These are phyloP conservation scores for Ecliptopera silaceata DNA, from an alignment of 2,888 invertebrate genomes.

Conservation along the genomic window DNA sequence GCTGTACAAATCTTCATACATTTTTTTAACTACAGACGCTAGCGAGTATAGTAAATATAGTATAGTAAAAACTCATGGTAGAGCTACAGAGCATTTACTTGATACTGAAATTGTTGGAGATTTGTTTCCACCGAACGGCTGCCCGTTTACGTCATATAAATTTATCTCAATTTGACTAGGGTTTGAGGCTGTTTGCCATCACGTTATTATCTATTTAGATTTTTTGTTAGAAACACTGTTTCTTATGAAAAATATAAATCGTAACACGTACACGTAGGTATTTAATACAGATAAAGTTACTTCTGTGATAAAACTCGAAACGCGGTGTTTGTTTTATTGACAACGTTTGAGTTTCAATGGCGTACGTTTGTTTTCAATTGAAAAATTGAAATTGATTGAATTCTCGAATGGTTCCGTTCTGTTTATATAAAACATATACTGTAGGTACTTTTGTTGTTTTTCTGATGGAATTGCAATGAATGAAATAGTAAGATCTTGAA, in stretches of 20 bases:
- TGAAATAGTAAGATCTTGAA: too few relatives aligned
- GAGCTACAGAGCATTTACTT: too few relatives aligned
- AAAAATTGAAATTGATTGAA: not conserved
- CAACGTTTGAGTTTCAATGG: not conserved
- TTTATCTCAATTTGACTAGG: not conserved
- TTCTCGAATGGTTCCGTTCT: not conserved
- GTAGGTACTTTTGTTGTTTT: not conserved
- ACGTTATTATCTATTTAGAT: not conserved
- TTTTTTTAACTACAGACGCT: too few relatives aligned
- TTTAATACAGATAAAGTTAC: too few relatives aligned
- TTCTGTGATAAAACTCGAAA: not conserved
- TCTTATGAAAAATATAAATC: not conserved
- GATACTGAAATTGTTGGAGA: slow-evolving; percentile 46
- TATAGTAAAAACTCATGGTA: too few relatives aligned
- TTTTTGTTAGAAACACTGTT: not conserved
- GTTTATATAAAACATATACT: not conserved
- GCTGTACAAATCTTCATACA: too few relatives aligned
- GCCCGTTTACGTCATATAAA: not conserved
- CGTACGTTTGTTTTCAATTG: slow-evolving; percentile 6
- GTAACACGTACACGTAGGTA: too few relatives aligned
- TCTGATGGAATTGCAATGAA: too few relatives aligned
- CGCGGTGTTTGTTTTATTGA: not conserved
- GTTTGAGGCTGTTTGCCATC: slow-evolving; percentile 3
- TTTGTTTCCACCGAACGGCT: slow-evolving; percentile 10
- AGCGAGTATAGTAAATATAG: too few relatives aligned